These are phyloP conservation scores for Sitophilus oryzae DNA, from an alignment of 1,140 invertebrate genomes.

Conservation along the genomic window DNA sequence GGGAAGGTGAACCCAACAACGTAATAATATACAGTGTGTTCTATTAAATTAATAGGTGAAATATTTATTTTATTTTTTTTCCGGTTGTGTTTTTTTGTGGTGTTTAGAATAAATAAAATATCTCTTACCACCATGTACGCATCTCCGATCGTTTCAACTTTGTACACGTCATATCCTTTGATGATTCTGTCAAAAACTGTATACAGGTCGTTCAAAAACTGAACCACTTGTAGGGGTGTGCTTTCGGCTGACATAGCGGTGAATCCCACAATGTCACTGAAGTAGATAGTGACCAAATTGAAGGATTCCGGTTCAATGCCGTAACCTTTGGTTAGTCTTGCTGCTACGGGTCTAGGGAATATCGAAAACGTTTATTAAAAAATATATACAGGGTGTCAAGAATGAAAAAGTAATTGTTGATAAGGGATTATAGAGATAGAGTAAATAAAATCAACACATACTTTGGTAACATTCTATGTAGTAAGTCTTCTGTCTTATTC, in stretches of 20 bases:
- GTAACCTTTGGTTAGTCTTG: conserved; percentile 78
- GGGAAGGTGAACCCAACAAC: too few relatives aligned
- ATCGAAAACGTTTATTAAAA: conserved; percentile 31
- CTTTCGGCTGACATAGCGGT: conserved; percentile 93
- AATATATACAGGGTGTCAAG: background rate
- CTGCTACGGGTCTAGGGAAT: conserved; percentile 73
- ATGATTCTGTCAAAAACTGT: conserved; percentile 92
- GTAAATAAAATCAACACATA: conserved; percentile 46
- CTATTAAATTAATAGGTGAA: too few relatives aligned
- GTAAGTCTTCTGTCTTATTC: conserved; percentile 85
- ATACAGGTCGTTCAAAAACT: conserved; percentile 93
- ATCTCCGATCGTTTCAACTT: conserved; percentile 91
- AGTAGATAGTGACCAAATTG: conserved; percentile 93
- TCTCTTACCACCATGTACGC: conserved; percentile 84
- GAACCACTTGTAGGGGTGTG: conserved; percentile 88
- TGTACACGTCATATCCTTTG: conserved; percentile 93
- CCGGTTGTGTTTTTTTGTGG: conserved; percentile 2
- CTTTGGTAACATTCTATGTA: conserved; percentile 90
- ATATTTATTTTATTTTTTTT: too few relatives aligned
- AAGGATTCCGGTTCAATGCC: conserved; percentile 92
- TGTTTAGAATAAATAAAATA: background rate
- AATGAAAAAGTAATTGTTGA: too few relatives aligned
- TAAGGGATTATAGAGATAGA: background rate
- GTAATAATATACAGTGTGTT: too few relatives aligned
- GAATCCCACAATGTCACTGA: conserved; percentile 98